Conservation (phyloP, 1,140 invertebrate genomes). For the Amphibalanus amphitrite region DNA sequence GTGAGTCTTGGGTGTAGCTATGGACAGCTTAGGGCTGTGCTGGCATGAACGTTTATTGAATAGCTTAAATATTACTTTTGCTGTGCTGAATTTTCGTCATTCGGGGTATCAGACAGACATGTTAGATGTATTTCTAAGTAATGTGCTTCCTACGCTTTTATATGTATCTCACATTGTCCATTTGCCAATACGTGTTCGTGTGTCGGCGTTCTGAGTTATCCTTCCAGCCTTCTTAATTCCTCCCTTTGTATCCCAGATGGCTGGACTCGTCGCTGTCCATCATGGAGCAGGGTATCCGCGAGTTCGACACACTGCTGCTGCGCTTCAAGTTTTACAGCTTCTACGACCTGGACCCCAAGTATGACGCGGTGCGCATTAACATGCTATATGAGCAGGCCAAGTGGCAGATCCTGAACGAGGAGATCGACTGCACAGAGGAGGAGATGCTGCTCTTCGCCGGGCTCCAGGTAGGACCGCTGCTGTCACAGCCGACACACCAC, state of each 20-base stretch:
- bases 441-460: slow-evolving; percentile 98
- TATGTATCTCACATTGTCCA: too few species aligned
- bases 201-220: too few species aligned
- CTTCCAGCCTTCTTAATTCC: too few species aligned
- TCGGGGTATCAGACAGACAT: too few species aligned
- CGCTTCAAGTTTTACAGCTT: slow-evolving; percentile 56
- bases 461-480: slow-evolving; percentile 70
- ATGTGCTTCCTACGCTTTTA: too few species aligned
- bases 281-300: slow-evolving; percentile 93
- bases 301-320: slow-evolving; percentile 70
- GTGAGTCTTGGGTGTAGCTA: not conserved
- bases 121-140: too few species aligned
- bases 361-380: slow-evolving; percentile 89
- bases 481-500: too few species aligned
- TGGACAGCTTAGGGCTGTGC: too few species aligned
- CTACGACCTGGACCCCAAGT: slow-evolving; percentile 86
- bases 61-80: too few species aligned
- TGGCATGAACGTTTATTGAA: too few species aligned
- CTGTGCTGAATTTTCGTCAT: too few species aligned
- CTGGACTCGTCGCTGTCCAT: slow-evolving; percentile 91
- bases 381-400: slow-evolving; percentile 98
- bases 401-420: slow-evolving; percentile 92
- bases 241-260: slow-evolving; percentile 46
- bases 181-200: too few species aligned
- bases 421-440: slow-evolving; percentile 97